These are phyloP conservation scores for Drosophila ironensis DNA, from an alignment of 1,140 invertebrate species.

Conservation along the genomic window DNA sequence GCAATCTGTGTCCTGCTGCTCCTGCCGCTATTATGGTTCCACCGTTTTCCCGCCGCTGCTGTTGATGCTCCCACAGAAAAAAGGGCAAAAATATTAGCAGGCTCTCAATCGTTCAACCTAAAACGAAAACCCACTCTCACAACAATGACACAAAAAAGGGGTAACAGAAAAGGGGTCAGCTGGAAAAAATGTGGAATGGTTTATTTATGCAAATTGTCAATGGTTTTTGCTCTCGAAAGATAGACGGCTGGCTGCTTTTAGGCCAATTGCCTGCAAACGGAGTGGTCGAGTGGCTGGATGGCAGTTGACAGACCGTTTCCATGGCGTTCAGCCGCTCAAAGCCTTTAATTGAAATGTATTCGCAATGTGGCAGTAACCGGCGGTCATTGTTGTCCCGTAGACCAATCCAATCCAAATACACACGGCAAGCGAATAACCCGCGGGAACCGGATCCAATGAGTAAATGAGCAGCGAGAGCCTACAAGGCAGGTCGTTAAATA, in stretches of 20 bases:
- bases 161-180: slow-evolving; percentile 19
- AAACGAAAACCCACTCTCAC: neutral
- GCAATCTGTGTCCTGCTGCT: slow-evolving; percentile 41
- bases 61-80: slow-evolving; percentile 9
- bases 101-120: slow-evolving; percentile 40
- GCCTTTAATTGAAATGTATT: slow-evolving; percentile 27
- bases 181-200: slow-evolving; percentile 33
- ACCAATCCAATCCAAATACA: slow-evolving; percentile 15
- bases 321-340: neutral
- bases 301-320: slow-evolving; percentile 27
- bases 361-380: neutral
- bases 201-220: slow-evolving; percentile 55
- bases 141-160: too few species aligned
- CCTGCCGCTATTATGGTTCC: slow-evolving; percentile 33
- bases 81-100: slow-evolving; percentile 48
- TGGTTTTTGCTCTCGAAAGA: slow-evolving; percentile 33
- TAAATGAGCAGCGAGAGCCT: slow-evolving; percentile 19
- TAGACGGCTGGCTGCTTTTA: slow-evolving; percentile 14
- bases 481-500: slow-evolving; percentile 44
- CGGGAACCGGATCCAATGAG: neutral
- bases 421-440: slow-evolving; percentile 1
- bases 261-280: slow-evolving; percentile 30
- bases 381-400: slow-evolving; percentile 4
- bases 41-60: neutral
- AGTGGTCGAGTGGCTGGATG: too few species aligned